Percentiles rank a stretch among this genome's conserved stretches.
Evolutionary conservation across 2,113 vertebrate species (phyloP).

Genomic region (Sinocyclocheilus grahami): DNA sequence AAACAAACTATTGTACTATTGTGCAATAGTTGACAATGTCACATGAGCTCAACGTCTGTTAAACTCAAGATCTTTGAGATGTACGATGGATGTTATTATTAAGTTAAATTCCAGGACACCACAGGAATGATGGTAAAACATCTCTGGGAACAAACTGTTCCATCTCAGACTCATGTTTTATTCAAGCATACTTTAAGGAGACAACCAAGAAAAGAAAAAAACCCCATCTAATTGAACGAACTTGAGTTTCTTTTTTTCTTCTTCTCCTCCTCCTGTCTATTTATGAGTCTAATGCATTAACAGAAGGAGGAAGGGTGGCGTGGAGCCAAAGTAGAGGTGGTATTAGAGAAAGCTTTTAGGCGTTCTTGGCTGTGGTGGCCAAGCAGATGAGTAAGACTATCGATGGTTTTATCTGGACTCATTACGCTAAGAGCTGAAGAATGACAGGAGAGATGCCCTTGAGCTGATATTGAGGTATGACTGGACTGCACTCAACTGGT

Average conservation of each 20-base stretch:
- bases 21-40: background rate
- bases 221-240: conserved; percentile 48
- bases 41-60: background rate
- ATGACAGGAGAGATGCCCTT: conserved; percentile 72
- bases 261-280: conserved; percentile 38
- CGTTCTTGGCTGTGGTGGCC: conserved; percentile 59
- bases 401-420: conserved; percentile 79
- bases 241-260: conserved; percentile 28
- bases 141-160: conserved; percentile 24
- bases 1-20: background rate
- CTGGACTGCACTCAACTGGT: conserved; percentile 24
- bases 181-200: background rate
- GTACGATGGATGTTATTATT: background rate
- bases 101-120: background rate
- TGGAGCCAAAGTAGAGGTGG: conserved; percentile 67
- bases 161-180: conserved; percentile 24
- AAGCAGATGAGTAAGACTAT: conserved; percentile 71
- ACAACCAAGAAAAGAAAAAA: background rate
- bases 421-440: conserved; percentile 78
- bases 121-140: background rate
- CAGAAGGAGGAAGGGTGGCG: conserved; percentile 61
- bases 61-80: background rate
- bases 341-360: conserved; percentile 81
- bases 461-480: conserved; percentile 68
- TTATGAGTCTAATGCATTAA: conserved; percentile 63